Percentiles rank a stretch among this genome's conserved stretches.
phyloP scores from a whole-genome alignment of 2,113 vertebrate genomes.

The Embiotoca jacksoni region DNA sequence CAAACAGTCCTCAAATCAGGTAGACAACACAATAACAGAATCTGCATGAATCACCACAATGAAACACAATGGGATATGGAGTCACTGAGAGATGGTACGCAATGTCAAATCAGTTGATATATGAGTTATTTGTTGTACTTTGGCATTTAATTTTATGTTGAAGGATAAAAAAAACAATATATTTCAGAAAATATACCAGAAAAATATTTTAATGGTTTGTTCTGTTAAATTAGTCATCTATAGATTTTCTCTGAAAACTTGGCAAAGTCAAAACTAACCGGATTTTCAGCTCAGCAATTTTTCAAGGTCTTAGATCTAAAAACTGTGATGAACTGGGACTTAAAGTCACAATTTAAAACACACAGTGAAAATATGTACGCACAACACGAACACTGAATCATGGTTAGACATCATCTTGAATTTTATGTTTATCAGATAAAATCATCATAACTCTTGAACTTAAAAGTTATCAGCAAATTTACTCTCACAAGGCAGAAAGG shows the following conservation, averaged over 20 bases:
- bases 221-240: neutral
- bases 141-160: neutral
- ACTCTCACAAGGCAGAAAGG: neutral
- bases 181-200: no score
- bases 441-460: neutral
- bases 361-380: neutral
- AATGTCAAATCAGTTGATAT: neutral
- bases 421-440: neutral
- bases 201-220: neutral
- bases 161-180: no score
- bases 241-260: neutral
- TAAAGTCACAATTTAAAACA: neutral
- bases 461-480: neutral
- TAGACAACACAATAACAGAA: conserved; percentile 20
- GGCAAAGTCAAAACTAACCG: neutral
- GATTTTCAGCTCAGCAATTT: conserved; percentile 5
- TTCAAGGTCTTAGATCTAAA: neutral
- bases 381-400: conserved; percentile 1
- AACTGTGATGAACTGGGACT: neutral
- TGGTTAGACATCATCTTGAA: neutral
- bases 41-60: conserved; percentile 4
- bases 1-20: conserved; percentile 49
- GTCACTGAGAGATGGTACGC: neutral
- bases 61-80: conserved; percentile 6
- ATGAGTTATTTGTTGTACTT: neutral